Evolutionary conservation across 2,888 invertebrate species (phyloP), one percentile per base, ranked within the genome.

Genomic region (Chrysolina americana): DNA sequence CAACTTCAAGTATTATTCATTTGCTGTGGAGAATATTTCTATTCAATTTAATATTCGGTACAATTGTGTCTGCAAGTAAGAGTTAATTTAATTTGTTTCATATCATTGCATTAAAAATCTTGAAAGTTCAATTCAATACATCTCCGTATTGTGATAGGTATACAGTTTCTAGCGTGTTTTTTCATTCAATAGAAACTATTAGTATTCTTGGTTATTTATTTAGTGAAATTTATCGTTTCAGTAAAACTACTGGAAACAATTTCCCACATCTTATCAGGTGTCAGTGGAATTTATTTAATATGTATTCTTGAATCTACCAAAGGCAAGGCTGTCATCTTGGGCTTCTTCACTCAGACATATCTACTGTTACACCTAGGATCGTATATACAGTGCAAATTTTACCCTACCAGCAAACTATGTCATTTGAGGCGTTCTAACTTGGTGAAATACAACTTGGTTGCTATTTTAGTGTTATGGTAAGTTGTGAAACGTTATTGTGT

Each of bases 221-320:
- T n/a, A n/a, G n/a, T n/a, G n/a, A n/a, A n/a, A n/a, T 15, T 66
- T 19, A 41, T 53, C 36, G 10, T 76, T 78, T 69, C 70, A 78
- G 78, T 74, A 28, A 78, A 63, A 69, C 28, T 78, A 65, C 76
- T 81, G 59, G 76, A 81, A 68, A 68, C 65, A 28, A 28, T 80
- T 44, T 83, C 80, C 73, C 83, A 84, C 73, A 62, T 80, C 68
- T 71, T 82, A 50, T 81, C 81, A 69, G 79, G 81, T 65, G 63
- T 74, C 41, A 76, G 77, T 74, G 84, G 84, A 73, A 68, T 83
- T 28, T 81, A 79, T 73, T 76, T 83, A 53, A 56, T 82, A 62
- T 73, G 68, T 65, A 76, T 77, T 47, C 68, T 83, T 9, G 79
- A 80, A 23, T 79, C 80, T 15, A 68, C 50, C 36, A 69, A 73